Conservation (phyloP, 1,140 invertebrate genomes). For the Drosophila aff. region DNA sequence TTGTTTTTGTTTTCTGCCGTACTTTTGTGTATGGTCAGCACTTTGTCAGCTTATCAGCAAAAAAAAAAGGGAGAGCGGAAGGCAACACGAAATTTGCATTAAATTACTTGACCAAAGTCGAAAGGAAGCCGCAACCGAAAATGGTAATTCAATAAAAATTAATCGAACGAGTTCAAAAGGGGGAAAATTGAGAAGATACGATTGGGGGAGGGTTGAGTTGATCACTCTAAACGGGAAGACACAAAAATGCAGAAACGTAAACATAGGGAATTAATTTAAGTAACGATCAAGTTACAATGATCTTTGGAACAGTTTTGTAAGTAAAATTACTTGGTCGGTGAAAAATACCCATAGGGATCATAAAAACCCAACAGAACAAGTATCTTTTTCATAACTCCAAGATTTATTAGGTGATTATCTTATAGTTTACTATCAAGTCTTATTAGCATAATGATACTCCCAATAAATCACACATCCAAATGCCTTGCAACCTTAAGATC, state of each 20-base stretch:
- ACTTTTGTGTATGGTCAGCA: conserved; percentile 56
- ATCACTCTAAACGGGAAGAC: conserved; percentile 29
- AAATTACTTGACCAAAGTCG: conserved; percentile 40
- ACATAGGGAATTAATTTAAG: conserved; percentile 1
- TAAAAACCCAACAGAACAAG: not conserved
- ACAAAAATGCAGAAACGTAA: conserved; percentile 31
- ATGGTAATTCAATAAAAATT: conserved; percentile 54
- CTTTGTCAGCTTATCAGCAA: conserved; percentile 45
- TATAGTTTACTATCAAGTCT: not conserved
- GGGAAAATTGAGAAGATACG: conserved; percentile 41
- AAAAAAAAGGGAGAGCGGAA: conserved; percentile 14
- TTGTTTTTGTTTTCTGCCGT: conserved; percentile 14
- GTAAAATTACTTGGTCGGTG: not conserved
- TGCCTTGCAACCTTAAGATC: conserved; percentile 1
- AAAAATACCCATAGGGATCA: not conserved
- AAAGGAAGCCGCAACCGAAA: conserved; percentile 47
- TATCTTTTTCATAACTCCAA: not conserved
- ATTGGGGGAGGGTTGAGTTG: not conserved
- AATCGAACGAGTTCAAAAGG: conserved; percentile 42
- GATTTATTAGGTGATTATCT: conserved; percentile 2
- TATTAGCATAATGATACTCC: not conserved
- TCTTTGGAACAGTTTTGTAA: conserved; percentile 3
- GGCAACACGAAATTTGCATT: conserved; percentile 51
- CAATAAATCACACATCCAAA: conserved; percentile 11
- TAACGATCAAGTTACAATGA: not conserved